Evolutionary conservation across 2,888 invertebrate genomes (phyloP), one percentile per base, ranked within the genome.

Genomic region (Ormyrus thymus): DNA sequence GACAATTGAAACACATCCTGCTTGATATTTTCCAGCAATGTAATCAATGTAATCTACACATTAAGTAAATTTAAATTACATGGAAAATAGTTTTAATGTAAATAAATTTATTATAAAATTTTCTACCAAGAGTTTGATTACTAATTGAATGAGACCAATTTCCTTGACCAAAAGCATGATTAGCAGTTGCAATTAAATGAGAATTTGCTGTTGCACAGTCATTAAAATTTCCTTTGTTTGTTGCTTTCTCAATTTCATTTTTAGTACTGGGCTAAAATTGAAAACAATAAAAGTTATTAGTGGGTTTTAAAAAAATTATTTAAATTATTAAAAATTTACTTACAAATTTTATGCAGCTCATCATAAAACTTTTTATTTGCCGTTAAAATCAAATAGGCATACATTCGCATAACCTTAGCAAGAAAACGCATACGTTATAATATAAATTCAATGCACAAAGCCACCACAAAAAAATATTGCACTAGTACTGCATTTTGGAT

Each of bases 121-220:
- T 64, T 53, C 61, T 81, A 81, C 84, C 84, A 71, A 83, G 65
- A 58, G 77, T 81, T 81, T 82, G 82, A 81, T 65, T 81, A 7
- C 80, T 84, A 48, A 83, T 76, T 9, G 79, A 58, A 78, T 84
- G 84, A 58, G 81, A 82, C 84, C 84, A 84, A 13, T 82, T 79
- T 7, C 53, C 59, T 45, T 65, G 8, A 6, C 82, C 81, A 76
- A 84, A 84, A n/a, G 66, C 53, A 62, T 82, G 71, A 73, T 84
- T 79, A 15, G 84, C 84, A 43, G 69, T 51, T 51, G 43, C 2
- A 43, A 82, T 80, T 56, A 84, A 74, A 43, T 83, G 80, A 61
- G 62, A 62, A 51, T 62, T 59, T 46, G 51, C n/a, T 9, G 7
- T 29, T 10, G 46, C 1, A 51, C 68, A 5, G 43, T 76, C 74